Evolutionary conservation across 2,113 vertebrate species (phyloP), one percentile per base, ranked within the genome.

Genomic region (Indicator indicator): DNA sequence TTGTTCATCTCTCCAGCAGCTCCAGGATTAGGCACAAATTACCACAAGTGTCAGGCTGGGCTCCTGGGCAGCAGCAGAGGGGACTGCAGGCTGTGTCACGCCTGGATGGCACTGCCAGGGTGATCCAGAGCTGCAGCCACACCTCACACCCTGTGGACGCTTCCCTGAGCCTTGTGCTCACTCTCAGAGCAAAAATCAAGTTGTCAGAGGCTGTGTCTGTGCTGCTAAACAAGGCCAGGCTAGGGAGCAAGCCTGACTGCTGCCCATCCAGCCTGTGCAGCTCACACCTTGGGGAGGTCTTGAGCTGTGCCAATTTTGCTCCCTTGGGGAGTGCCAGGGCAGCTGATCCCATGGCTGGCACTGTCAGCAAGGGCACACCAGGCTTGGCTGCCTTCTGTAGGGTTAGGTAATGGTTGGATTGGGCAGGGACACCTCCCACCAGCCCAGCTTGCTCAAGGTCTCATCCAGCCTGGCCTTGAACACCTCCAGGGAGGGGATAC

Each of bases 171-270:
- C 56, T 78, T 21, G 67, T 0, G 0, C 72, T 94, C 8, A 6
- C 81, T 89, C 86, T 83, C 24, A 21, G 38, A 68, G 78, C 60
- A 73, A 56, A 83, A 85, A 93, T 91, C 91, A 92, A 92, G 74
- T 70, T 94, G 91, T 92, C 91, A 92, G 73, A 67, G 76, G 60
- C 91, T 70, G 14, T 46, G 46, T 7, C 46, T 71, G 62, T 13
- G 60, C 76, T 71, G 86, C 52, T 56, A 15, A 70, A 44, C 55
- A 44, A 67, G 48, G 30, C 33, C n/a, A 36, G 59, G 55, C 82
- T 44, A 12, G 33, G 68, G 44, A 89, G 40, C 40, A 21, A 62
- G 55, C 52, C 23, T 36, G 76, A 65, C 72, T 69, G 63, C 84
- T 64, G 48, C 62, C 91, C 10, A 1, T 23, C 14, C 5, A 1